Percentiles rank a stretch among this genome's conserved stretches.
Evolutionary conservation across 2,888 invertebrate species (phyloP).

Genomic region (Phaonia tiefii): DNA sequence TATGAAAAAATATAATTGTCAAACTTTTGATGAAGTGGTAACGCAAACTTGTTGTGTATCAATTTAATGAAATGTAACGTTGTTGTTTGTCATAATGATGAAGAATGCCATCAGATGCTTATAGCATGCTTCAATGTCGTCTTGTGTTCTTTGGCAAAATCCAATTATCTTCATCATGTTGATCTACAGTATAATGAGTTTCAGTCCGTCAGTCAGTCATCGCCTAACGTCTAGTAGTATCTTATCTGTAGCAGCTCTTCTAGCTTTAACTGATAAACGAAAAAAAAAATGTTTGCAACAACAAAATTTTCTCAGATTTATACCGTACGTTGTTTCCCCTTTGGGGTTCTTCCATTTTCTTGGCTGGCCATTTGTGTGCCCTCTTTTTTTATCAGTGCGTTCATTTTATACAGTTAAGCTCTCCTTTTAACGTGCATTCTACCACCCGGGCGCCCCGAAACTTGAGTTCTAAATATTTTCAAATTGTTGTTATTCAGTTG

Average conservation of each 20-base stretch:
- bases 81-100: too few relatives aligned
- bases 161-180: not conserved
- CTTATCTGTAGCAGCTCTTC: conserved; percentile 59
- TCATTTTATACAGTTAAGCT: conserved; percentile 45
- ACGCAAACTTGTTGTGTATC: too few relatives aligned
- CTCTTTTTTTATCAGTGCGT: not conserved
- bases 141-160: too few relatives aligned
- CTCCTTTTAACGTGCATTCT: not conserved
- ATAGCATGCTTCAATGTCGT: too few relatives aligned
- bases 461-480: not conserved
- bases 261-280: conserved; percentile 63
- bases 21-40: too few relatives aligned
- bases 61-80: too few relatives aligned
- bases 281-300: conserved; percentile 23
- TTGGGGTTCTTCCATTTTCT: conserved; percentile 21
- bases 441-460: not conserved
- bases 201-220: not conserved
- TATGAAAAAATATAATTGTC: too few relatives aligned
- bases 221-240: conserved; percentile 32
- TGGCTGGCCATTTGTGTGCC: conserved; percentile 5
- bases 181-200: conserved; percentile 11
- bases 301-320: conserved; percentile 33
- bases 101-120: too few relatives aligned
- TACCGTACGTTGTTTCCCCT: conserved; percentile 9
- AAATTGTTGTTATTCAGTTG: conserved; percentile 64